phyloP scores from a whole-genome alignment of 2,797 vertebrate species.

The Tolypeutes matacus region DNA sequence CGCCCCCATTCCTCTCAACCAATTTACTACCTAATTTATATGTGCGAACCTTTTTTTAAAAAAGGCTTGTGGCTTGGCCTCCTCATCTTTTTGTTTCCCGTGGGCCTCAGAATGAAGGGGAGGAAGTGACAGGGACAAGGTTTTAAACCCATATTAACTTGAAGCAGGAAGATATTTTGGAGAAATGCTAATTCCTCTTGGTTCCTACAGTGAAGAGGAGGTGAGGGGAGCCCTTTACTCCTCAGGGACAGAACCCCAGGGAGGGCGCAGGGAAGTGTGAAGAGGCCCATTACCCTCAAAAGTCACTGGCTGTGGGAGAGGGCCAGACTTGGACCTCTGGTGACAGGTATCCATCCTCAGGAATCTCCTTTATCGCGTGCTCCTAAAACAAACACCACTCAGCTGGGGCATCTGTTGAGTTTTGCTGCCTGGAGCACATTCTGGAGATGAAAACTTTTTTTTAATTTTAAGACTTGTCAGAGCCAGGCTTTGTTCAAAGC shows the following conservation, averaged over 20 bases:
- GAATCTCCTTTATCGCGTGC: neutral
- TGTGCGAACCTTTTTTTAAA: neutral
- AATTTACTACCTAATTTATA: neutral
- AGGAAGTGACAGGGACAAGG: neutral
- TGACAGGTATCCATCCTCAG: neutral
- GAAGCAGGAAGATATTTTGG: neutral
- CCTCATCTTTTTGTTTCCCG: neutral
- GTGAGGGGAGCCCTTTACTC: neutral
- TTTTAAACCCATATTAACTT: neutral
- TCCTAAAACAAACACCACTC: neutral
- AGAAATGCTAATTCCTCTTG: neutral
- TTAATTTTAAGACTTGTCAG: constrained; percentile 56
- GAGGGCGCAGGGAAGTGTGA: fast-evolving
- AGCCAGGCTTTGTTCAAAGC: constrained; percentile 13
- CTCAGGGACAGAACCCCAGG: neutral
- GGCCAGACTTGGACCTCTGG: neutral
- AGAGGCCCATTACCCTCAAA: neutral
- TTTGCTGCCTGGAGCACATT: constrained; percentile 7
- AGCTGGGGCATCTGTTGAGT: neutral
- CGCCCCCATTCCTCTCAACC: fast-evolving
- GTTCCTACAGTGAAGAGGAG: neutral
- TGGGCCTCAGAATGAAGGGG: neutral
- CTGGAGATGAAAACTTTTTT: constrained; percentile 62
- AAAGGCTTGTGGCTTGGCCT: neutral
- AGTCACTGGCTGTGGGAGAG: neutral